Base-by-base conservation (phyloP, 2,113 vertebrate species). In the Corvus moneduloides region DNA sequence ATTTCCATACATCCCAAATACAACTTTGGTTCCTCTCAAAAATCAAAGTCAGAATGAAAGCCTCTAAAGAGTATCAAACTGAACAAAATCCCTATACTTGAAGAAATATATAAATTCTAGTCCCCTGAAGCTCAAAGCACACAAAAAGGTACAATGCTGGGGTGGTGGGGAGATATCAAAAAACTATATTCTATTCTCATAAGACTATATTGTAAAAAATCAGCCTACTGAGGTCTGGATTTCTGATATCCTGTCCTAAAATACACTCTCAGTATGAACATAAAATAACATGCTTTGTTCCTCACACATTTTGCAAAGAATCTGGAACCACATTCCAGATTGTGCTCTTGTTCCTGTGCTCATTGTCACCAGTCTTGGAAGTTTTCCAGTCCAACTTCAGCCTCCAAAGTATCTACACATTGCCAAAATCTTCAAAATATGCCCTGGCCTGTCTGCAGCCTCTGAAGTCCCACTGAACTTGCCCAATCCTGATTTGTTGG, bases 141-240 rank as follows among this genome's bases (percentile, higher is more conserved):
- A 22, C 14, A 88, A 49, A 55, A 14, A 37, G 52, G 18, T 16
- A n/a, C 8, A 68, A 56, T 10, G 46, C 3, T 3, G 0, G 10
- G 9, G 28, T 4, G 1, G 10, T 5, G 1, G 16, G 2, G 3
- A 10, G 10, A 41, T 6, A 37, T 1, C 3, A 72, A 76, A 51
- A 75, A 51, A 3, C 3, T 7, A 4, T 16, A 16, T 32, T 41
- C 13, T 71, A 14, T 41, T 46, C 16, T 68, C 30, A 5, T 63
- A 62, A 78, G 26, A 27, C 5, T 15, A 3, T 14, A 51, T 12
- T 43, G 39, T 27, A 58, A 79, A 91, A 72, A 72, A 54, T 1
- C 13, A 76, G 1, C 4, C 3, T 49, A 20, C 5, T 55, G 33
- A 78, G 6, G 35, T 82, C 55, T 59, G 24, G 2, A 43, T 69